phyloP scores from a whole-genome alignment of 2,888 invertebrate species.

The Troilus luridus region DNA sequence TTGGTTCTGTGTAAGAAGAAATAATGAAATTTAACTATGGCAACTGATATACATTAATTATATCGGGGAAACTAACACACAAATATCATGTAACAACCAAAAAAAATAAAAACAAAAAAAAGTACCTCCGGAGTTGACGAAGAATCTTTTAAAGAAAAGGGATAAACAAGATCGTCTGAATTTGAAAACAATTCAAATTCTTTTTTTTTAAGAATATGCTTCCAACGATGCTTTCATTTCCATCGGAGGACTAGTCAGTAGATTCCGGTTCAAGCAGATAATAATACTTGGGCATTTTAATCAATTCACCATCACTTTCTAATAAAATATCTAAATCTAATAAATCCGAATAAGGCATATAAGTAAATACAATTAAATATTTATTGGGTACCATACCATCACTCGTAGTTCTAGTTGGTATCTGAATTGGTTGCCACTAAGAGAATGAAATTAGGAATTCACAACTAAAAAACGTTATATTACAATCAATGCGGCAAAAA shows the following conservation, averaged over 20 bases:
- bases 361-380: neutral
- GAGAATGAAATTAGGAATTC: neutral
- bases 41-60: no score
- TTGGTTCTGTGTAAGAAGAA: no score
- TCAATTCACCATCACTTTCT: conserved; percentile 26
- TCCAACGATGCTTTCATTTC: conserved; percentile 75
- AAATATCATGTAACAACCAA: no score
- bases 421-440: conserved; percentile 21
- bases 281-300: conserved; percentile 57
- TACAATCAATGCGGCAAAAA: neutral
- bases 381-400: conserved; percentile 13
- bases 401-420: conserved; percentile 26
- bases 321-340: neutral
- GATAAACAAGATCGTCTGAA: conserved; percentile 53
- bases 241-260: conserved; percentile 67
- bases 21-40: no score
- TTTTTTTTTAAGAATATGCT: no score
- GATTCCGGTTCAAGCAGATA: conserved; percentile 63
- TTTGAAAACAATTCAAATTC: conserved; percentile 59
- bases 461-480: neutral
- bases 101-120: neutral
- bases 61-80: no score
- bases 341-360: neutral
- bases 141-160: conserved; percentile 28
- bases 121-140: conserved; percentile 60